A percentile compares a stretch with the other conserved stretches of the same genome.
Conservation (phyloP, 2,797 vertebrate species). For the Fistularia tabacaria region DNA sequence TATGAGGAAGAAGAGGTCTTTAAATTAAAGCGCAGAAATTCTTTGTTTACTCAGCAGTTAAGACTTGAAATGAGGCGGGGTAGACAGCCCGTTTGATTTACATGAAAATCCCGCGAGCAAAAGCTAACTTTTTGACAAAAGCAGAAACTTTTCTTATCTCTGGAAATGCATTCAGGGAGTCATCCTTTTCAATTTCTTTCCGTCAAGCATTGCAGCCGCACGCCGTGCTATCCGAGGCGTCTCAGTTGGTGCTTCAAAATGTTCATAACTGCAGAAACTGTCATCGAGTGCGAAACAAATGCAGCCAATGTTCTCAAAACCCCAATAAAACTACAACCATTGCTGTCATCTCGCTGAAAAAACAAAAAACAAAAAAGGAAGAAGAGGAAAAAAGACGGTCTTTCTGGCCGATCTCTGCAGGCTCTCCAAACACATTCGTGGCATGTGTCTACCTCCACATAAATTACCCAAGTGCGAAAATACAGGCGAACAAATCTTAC, state of each 20-base stretch:
- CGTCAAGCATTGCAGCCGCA: constrained; percentile 10
- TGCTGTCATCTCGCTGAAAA: constrained; percentile 67
- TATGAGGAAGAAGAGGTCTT: constrained; percentile 29
- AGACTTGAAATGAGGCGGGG: too few relatives aligned
- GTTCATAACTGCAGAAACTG: constrained; percentile 30
- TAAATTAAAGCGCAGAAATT: constrained; percentile 29
- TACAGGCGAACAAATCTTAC: constrained; percentile 56
- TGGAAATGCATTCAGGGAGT: constrained; percentile 2
- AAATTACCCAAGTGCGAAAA: constrained; percentile 12
- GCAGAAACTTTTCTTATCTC: constrained; percentile 51
- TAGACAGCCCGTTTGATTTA: constrained; percentile 1
- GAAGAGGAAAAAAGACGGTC: constrained; percentile 15
- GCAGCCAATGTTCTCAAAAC: constrained; percentile 46
- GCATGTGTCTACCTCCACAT: constrained; percentile 57
- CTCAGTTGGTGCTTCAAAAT: constrained; percentile 4
- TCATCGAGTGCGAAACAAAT: constrained; percentile 45
- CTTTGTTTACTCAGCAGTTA: constrained; percentile 11
- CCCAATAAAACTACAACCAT: constrained; percentile 55
- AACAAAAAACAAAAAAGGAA: neutral
- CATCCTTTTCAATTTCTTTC: constrained; percentile 10
- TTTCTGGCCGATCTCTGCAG: constrained; percentile 11
- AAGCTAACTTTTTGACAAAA: constrained; percentile 51
- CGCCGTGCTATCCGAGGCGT: constrained; percentile 9
- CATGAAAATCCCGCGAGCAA: constrained; percentile 13
- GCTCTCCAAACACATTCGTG: constrained; percentile 61